Percentiles rank a stretch among this genome's conserved stretches.
Conservation (phyloP, 2,797 vertebrate species). For the Peromyscus attwateri region DNA sequence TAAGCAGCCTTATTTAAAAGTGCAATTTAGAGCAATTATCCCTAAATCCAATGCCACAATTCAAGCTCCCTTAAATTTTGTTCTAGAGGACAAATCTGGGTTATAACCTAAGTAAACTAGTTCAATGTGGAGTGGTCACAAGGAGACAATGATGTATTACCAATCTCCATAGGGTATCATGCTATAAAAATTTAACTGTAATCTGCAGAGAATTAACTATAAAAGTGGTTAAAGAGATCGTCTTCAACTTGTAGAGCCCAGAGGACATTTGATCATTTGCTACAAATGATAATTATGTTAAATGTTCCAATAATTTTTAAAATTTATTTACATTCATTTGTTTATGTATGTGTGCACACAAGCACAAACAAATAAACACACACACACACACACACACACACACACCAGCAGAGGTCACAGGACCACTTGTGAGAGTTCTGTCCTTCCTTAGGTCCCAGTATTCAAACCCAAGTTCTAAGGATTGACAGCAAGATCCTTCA, state of each 20-base stretch:
- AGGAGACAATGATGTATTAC: neutral
- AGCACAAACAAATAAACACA: no score
- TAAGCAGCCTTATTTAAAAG: neutral
- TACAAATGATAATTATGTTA: neutral
- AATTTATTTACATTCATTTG: neutral
- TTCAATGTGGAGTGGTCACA: neutral
- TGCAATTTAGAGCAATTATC: neutral
- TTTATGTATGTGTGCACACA: neutral
- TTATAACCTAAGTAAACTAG: neutral
- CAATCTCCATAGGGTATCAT: neutral
- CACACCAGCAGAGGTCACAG: neutral
- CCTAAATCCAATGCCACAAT: neutral
- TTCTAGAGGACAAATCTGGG: neutral
- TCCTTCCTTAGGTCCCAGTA: no score
- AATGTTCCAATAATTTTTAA: neutral
- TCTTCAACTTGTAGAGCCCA: neutral
- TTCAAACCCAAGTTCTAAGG: neutral
- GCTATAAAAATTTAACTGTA: conserved; percentile 21
- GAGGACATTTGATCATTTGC: conserved; percentile 2
- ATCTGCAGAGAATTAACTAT: conserved; percentile 3
- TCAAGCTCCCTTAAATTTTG: neutral
- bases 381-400: neutral
- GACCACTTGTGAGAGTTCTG: neutral
- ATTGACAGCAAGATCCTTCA: neutral
- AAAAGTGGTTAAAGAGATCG: neutral